Conservation (phyloP, 1,140 invertebrate genomes). For the Phenacoccus solenopsis region DNA sequence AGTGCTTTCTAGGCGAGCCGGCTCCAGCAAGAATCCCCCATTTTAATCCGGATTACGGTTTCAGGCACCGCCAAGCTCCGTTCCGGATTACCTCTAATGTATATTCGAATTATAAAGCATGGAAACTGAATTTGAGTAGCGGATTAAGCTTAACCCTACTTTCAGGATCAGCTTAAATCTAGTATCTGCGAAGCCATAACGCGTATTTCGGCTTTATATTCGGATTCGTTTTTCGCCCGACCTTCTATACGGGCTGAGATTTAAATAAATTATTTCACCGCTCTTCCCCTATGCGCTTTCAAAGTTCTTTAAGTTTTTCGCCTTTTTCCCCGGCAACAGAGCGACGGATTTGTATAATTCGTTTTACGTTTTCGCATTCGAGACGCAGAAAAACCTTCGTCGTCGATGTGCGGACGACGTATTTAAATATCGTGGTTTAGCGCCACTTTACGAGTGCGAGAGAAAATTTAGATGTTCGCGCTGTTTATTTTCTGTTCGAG, state of each 20-base stretch:
- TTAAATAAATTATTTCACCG: slow-evolving; percentile 10
- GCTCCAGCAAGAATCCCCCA: background rate
- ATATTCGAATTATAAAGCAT: slow-evolving; percentile 17
- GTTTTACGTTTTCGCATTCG: slow-evolving; percentile 10
- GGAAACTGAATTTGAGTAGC: slow-evolving; percentile 9
- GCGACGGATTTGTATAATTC: slow-evolving; percentile 15
- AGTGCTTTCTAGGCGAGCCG: background rate
- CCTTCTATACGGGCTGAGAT: slow-evolving; percentile 1
- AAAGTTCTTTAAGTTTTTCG: slow-evolving; percentile 10
- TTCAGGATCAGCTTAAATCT: slow-evolving; percentile 16
- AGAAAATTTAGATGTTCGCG: too few species aligned
- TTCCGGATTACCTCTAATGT: slow-evolving; percentile 16
- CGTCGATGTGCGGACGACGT: too few species aligned
- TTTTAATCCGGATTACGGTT: slow-evolving; percentile 16
- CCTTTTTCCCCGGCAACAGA: slow-evolving; percentile 1
- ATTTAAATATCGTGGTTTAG: too few species aligned
- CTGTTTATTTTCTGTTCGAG: too few species aligned
- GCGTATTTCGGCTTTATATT: slow-evolving; percentile 14
- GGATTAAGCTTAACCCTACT: slow-evolving; percentile 15
- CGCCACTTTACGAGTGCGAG: too few species aligned
- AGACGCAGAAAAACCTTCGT: too few species aligned
- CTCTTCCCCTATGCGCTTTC: background rate
- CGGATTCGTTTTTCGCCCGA: background rate
- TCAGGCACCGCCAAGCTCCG: background rate
- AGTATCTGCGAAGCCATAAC: slow-evolving; percentile 14